Conservation (phyloP, 2,113 vertebrate genomes). For the Odocoileus hemionus region DNA sequence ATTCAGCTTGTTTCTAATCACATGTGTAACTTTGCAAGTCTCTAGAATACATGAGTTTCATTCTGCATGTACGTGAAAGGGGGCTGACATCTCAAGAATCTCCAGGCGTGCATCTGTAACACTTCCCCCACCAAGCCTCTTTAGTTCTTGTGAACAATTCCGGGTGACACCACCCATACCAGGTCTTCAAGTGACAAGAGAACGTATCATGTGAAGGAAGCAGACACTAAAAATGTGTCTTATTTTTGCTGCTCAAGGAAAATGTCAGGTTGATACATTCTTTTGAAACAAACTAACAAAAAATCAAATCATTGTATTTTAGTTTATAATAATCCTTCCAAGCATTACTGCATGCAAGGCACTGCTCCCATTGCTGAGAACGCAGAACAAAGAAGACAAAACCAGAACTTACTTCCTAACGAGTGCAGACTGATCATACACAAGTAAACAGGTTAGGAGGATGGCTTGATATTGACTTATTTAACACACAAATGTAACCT, state of each 20-base stretch:
- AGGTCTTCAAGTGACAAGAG: not conserved
- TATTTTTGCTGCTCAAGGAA: not conserved
- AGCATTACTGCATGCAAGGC: not conserved
- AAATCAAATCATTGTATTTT: not conserved
- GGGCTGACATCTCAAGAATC: not conserved
- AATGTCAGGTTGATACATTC: not conserved
- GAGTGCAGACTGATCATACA: not conserved
- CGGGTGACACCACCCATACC: fast-evolving
- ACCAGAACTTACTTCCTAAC: not conserved
- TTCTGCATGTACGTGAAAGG: not conserved
- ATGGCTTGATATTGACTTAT: not conserved
- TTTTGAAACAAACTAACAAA: not conserved
- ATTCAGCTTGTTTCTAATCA: not conserved
- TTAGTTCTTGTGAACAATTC: not conserved
- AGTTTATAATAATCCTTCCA: not conserved
- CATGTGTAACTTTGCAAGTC: not conserved
- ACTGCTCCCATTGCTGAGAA: not conserved
- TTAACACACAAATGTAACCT: no score
- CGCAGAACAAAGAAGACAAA: not conserved
- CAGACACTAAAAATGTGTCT: not conserved
- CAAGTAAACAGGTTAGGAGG: not conserved
- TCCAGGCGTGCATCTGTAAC: fast-evolving
- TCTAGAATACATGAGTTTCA: not conserved
- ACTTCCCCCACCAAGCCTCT: not conserved
- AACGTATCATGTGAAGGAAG: not conserved